Evolutionary conservation across 1,140 invertebrate genomes (phyloP).

Genomic region (Drosophila watanabei): DNA sequence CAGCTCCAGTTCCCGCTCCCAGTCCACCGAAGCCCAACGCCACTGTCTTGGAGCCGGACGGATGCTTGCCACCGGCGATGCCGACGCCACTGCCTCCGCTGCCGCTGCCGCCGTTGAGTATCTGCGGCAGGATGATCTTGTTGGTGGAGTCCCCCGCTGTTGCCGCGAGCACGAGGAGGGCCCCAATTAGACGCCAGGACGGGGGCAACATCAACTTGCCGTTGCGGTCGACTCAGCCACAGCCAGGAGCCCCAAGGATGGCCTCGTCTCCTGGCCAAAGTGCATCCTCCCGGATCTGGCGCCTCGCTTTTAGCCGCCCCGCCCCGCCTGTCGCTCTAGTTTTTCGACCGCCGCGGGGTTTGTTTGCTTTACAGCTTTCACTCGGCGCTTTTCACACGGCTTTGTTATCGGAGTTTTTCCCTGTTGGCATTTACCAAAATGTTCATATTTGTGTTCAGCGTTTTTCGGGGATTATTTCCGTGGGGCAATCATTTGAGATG

Average conservation of each 20-base stretch:
- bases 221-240: slow-evolving; percentile 53
- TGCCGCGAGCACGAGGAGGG: slow-evolving; percentile 84
- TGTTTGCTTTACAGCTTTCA: slow-evolving; percentile 44
- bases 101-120: slow-evolving; percentile 57
- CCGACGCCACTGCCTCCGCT: slow-evolving; percentile 17
- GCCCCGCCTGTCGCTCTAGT: slow-evolving; percentile 20
- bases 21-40: neutral
- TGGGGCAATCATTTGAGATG: slow-evolving; percentile 5
- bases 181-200: slow-evolving; percentile 83
- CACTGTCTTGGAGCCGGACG: slow-evolving; percentile 52
- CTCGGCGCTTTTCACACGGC: slow-evolving; percentile 26
- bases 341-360: slow-evolving; percentile 24
- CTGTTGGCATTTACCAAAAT: slow-evolving; percentile 28
- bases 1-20: slow-evolving; percentile 6
- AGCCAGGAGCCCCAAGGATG: slow-evolving; percentile 62
- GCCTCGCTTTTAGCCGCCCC: slow-evolving; percentile 26
- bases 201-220: slow-evolving; percentile 85
- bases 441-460: slow-evolving; percentile 2
- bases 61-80: slow-evolving; percentile 46
- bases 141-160: slow-evolving; percentile 85
- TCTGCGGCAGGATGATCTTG: slow-evolving; percentile 79
- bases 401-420: slow-evolving; percentile 19
- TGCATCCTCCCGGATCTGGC: slow-evolving; percentile 58
- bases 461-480: slow-evolving; percentile 2
- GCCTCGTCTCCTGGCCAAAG: slow-evolving; percentile 67